Percentiles rank a stretch among this genome's conserved stretches.
Evolutionary conservation across 1,140 invertebrate species (phyloP).

Genomic region (Bombus pascuorum): DNA sequence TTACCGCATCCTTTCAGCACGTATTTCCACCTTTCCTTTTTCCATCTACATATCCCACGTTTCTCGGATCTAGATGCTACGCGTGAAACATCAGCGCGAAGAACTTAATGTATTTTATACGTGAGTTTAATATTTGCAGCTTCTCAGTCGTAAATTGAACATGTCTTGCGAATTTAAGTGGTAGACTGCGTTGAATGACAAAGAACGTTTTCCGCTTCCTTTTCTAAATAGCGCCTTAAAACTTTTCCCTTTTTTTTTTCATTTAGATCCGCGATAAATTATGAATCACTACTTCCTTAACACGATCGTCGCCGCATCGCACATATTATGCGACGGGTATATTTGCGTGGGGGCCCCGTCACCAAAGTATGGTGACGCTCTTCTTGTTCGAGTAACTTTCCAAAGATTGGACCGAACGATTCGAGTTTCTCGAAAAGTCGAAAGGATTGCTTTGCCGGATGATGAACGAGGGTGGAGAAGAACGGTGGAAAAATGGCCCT

Average conservation of each 20-base stretch:
- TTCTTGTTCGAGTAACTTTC: too few relatives aligned
- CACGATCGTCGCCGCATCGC: too few relatives aligned
- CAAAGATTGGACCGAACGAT: too few relatives aligned
- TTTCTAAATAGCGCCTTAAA: neutral
- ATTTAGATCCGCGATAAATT: neutral
- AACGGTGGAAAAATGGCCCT: too few relatives aligned
- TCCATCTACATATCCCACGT: neutral
- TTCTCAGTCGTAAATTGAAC: neutral
- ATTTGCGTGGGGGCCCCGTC: too few relatives aligned
- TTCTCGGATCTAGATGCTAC: neutral
- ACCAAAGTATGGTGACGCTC: too few relatives aligned
- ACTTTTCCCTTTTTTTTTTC: neutral
- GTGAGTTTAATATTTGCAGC: neutral
- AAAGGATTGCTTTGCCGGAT: accelerated
- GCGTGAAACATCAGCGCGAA: neutral
- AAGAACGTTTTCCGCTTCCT: neutral
- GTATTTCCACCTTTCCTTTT: neutral
- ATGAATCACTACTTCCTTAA: neutral
- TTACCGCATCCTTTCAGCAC: neutral
- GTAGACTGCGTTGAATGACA: neutral
- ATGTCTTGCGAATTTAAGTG: neutral
- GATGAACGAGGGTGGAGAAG: too few relatives aligned
- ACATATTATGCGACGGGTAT: too few relatives aligned
- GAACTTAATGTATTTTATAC: neutral
- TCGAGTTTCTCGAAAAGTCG: too few relatives aligned